Evolutionary conservation across 2,797 vertebrate species (phyloP), one percentile per base, ranked within the genome.

Genomic region (Periophthalmus magnuspinnatus): DNA sequence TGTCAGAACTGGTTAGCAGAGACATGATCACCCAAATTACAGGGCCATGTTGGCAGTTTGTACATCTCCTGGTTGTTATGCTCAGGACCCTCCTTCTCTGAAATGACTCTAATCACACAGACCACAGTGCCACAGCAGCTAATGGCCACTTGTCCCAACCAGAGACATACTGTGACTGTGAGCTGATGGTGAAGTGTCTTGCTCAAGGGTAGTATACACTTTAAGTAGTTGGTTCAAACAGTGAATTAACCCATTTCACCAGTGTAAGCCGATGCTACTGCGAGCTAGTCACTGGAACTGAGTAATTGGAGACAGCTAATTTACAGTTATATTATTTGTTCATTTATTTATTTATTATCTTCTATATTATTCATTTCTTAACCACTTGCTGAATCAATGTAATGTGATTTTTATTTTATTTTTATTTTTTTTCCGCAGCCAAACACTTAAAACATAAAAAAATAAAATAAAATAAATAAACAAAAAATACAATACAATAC

Each of bases 1-100:
- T 84, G 81, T 81, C 84, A 80, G 62, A 70, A 79, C 76, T 71
- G 69, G 78, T 89, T 82, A 85, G 61, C 41, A 2, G 65, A 68
- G 65, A 82, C 58, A 72, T 65, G 77, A 70, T 69, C 59, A 69
- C 76, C 74, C 69, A 76, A 74, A 85, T 72, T 45, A 36, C 77
- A 60, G 76, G 74, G 80, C 80, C 81, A 81, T 55, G 13, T 67
- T 84, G 84, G 84, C 84, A 84, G 78, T 74, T 65, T 70, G 67
- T 63, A 59, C 41, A 55, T 69, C 65, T 78, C 64, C 65, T 48
- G 68, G 67, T 79, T 72, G 72, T 60, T 71, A 52, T 57, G 66
- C 75, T 69, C 59, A 65, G 67, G 19, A 75, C 28, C 10, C 4
- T 11, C 36, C 67, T 34, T 78, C 45, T 24, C 16, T 52, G 67